These are phyloP conservation scores for Mythimna albipuncta DNA, from an alignment of 2,888 invertebrate genomes.

Conservation along the genomic window DNA sequence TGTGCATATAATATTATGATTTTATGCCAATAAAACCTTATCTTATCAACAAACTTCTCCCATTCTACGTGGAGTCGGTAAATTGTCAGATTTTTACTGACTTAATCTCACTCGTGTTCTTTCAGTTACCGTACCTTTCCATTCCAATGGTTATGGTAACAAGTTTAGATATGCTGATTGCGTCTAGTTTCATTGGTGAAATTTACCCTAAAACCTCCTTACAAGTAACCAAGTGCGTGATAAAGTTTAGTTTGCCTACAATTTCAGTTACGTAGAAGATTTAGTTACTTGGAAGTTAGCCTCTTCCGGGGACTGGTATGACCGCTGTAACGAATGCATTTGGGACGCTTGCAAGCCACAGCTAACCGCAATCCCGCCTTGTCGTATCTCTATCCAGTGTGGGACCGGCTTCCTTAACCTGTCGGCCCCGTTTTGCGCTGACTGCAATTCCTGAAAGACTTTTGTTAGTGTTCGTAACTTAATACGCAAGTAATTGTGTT, in stretches of 20 bases:
- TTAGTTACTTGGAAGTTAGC: slow-evolving; percentile 34
- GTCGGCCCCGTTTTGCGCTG: slow-evolving; percentile 14
- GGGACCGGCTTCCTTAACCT: slow-evolving; percentile 17
- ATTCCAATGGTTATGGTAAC: too few species aligned
- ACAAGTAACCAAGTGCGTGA: slow-evolving; percentile 2
- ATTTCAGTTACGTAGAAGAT: slow-evolving; percentile 35
- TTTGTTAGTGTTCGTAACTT: background rate
- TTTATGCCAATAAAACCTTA: too few species aligned
- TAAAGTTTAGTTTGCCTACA: slow-evolving; percentile 12
- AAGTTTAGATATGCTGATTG: background rate
- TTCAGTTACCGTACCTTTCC: too few species aligned
- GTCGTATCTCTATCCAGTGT: slow-evolving; percentile 38
- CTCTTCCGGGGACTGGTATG: slow-evolving; percentile 33
- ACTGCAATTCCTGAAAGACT: slow-evolving; percentile 15
- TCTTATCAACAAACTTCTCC: too few species aligned
- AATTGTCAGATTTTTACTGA: too few species aligned
- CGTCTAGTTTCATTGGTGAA: background rate
- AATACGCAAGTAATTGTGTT: background rate
- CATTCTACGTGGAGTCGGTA: too few species aligned
- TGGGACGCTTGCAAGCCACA: slow-evolving; percentile 34
- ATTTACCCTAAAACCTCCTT: background rate
- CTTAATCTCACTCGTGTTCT: too few species aligned
- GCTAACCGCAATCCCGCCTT: slow-evolving; percentile 45
- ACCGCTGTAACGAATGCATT: slow-evolving; percentile 54
- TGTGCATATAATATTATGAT: too few species aligned